Evolutionary conservation across 2,888 invertebrate species (phyloP).

Genomic region (Rotaria magnacalcarata): DNA sequence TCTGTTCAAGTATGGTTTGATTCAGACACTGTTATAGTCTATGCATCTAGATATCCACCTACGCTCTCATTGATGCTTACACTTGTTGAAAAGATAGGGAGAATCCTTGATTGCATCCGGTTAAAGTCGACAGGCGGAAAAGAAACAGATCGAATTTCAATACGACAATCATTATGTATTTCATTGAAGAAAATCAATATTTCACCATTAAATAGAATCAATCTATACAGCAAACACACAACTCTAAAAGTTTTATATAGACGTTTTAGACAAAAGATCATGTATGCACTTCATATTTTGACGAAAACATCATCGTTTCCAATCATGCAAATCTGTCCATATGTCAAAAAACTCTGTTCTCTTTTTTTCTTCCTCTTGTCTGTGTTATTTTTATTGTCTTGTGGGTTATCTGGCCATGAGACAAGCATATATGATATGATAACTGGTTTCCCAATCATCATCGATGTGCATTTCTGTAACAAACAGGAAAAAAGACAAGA

Average conservation of each 20-base stretch:
- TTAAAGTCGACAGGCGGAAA: neutral
- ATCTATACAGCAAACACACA: no score
- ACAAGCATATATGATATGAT: neutral
- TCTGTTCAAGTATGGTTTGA: neutral
- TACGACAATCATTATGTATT: neutral
- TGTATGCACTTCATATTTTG: no score
- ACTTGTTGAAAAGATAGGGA: neutral
- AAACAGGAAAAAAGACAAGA: neutral
- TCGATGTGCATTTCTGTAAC: neutral
- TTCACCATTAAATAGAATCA: neutral
- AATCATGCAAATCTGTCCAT: neutral
- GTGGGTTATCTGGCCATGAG: neutral
- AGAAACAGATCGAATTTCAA: neutral
- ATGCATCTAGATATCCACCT: neutral
- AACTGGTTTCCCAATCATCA: constrained; percentile 8
- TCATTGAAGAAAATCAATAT: neutral
- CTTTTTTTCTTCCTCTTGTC: neutral
- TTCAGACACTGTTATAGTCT: neutral
- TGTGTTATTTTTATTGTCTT: neutral
- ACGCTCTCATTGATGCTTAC: neutral
- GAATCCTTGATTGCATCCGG: constrained; percentile 4
- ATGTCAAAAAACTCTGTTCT: neutral
- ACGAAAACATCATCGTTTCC: neutral
- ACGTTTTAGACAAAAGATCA: no score
- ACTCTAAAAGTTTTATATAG: no score